These are phyloP conservation scores for Chrysodeixis includens DNA, from an alignment of 2,888 invertebrate species.

Conservation along the genomic window DNA sequence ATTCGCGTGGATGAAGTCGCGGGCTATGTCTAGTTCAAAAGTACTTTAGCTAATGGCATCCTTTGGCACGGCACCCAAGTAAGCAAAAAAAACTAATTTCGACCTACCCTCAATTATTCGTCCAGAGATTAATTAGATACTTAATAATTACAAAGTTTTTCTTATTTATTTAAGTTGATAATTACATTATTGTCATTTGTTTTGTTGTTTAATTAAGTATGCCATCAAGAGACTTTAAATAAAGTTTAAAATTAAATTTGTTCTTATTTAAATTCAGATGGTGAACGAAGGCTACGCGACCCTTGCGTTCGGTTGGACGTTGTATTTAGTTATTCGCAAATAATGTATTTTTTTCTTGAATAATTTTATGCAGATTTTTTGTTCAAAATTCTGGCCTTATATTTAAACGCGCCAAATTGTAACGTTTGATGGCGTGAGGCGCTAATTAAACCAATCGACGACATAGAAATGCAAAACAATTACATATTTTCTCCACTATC, in stretches of 20 bases:
- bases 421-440: too few relatives aligned
- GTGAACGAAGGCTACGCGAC: background rate
- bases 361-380: too few relatives aligned
- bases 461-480: too few relatives aligned
- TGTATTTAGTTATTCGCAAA: too few relatives aligned
- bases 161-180: constrained; percentile 26
- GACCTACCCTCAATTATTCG: constrained; percentile 26
- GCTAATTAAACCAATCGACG: too few relatives aligned
- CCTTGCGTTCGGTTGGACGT: too few relatives aligned
- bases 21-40: too few relatives aligned
- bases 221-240: constrained; percentile 12
- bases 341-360: too few relatives aligned
- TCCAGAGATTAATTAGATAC: constrained; percentile 28
- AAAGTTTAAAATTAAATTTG: constrained; percentile 21
- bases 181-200: constrained; percentile 36
- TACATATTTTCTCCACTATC: too few relatives aligned
- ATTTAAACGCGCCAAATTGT: too few relatives aligned
- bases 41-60: background rate
- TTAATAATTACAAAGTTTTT: constrained; percentile 38
- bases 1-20: too few relatives aligned
- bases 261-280: background rate
- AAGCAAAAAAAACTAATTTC: constrained; percentile 21
- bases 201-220: constrained; percentile 23
- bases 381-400: too few relatives aligned
- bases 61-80: background rate